Evolutionary conservation across 2,113 vertebrate species (phyloP).

Genomic region (Sinocyclocheilus anshuiensis): DNA sequence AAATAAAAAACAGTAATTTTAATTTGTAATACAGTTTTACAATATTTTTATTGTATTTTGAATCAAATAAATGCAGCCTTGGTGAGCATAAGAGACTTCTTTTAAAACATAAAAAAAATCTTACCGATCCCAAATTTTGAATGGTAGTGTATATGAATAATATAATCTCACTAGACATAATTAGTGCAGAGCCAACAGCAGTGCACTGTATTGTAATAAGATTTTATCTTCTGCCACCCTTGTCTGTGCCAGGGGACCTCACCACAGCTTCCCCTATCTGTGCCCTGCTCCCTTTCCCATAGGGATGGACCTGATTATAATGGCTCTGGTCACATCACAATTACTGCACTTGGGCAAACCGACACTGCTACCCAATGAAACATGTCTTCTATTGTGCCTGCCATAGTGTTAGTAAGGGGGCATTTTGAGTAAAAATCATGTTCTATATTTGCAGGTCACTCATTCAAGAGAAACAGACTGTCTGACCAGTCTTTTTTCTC

Average conservation of each 20-base stretch:
- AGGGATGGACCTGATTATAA: conserved; percentile 30
- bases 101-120: too few relatives aligned
- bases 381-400: conserved; percentile 60
- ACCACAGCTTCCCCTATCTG: background rate
- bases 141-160: background rate
- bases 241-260: background rate
- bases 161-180: background rate
- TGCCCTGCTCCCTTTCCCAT: background rate
- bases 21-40: too few relatives aligned
- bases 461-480: background rate
- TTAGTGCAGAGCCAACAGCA: background rate
- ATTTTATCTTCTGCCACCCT: background rate
- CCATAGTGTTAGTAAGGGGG: conserved; percentile 57
- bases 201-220: background rate
- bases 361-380: conserved; percentile 66
- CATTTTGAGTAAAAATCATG: conserved; percentile 62
- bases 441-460: conserved; percentile 44
- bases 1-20: too few relatives aligned
- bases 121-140: background rate
- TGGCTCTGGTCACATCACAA: conserved; percentile 36
- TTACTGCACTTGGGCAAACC: conserved; percentile 30
- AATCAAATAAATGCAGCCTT: too few relatives aligned
- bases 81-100: too few relatives aligned
- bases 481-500: conserved; percentile 1
- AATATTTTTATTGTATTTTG: too few relatives aligned